Base-by-base conservation (phyloP, 1,140 invertebrate species). In the Augochlora pura region DNA sequence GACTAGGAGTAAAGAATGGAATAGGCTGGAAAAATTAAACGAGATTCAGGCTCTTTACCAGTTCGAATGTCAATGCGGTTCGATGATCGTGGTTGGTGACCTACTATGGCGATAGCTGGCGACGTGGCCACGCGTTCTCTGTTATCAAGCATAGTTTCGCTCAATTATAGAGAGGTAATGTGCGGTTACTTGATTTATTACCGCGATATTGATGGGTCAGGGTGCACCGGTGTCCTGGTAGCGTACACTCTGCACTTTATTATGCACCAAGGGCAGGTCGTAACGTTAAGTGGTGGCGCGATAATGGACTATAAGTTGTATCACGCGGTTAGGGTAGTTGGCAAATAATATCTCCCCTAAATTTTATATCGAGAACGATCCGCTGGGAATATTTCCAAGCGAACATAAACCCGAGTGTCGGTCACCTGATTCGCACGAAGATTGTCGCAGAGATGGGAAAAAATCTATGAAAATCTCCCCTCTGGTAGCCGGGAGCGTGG, bases 391-490 rank as follows among this genome's bases (percentile, higher is more conserved):
- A 52, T 52, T 52, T 18, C 14, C 49, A 18, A 16, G 18, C 16
- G 49, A 52, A 52, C 18, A n/a, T n/a, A n/a, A n/a, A n/a, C 25
- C 66, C 4, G 9, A 6, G 3, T 46, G 63, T 46, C 46, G 63
- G 46, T 25, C 4, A 18, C 7, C 32, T 32, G 52, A 69, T 69
- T 69, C 67, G 27, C 67, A 27, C 67, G 52, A 25, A n/a, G 46
- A 54, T 69, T 6, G 49, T 52, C 14, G 14, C 49, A 14, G 2
- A 6, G 14, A 16, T 52, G 14, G 49, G 1, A 18, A 52, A 49
- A 78, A 82, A 82, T 82, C 71, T 27, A 60, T 23, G 38, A 82
- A 75, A 79, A 66, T 70, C 46, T 74, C 59, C 70, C 59, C 74
- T 27, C 9, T 27, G 23, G 39, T 57, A n/a, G 59, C 23, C 62